Percentiles rank a stretch among this genome's conserved stretches.
Conservation (phyloP, 2,113 vertebrate genomes). For the Camelus bactrianus region DNA sequence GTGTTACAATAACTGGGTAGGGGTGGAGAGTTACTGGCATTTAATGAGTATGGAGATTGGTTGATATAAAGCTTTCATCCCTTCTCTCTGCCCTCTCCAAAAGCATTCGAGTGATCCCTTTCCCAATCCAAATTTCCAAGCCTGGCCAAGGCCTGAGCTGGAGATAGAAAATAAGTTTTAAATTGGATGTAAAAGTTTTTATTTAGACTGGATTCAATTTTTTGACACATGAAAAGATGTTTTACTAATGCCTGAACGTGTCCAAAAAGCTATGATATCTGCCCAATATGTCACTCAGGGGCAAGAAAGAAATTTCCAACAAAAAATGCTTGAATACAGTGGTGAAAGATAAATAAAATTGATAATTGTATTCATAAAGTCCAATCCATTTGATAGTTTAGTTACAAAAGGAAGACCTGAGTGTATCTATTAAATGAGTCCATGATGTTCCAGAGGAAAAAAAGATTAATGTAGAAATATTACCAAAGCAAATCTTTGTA, state of each 20-base stretch:
- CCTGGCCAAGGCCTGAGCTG: background rate
- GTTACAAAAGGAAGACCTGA: background rate
- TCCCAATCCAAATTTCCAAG: conserved; percentile 8
- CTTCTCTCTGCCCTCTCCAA: background rate
- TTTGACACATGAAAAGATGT: background rate
- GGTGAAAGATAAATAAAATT: conserved; percentile 5
- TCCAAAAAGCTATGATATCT: background rate
- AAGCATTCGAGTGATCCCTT: background rate
- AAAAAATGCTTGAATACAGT: background rate
- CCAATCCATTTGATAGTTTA: background rate
- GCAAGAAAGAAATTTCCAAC: background rate
- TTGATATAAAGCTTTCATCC: background rate
- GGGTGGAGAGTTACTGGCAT: background rate
- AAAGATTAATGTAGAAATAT: background rate
- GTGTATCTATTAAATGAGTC: background rate
- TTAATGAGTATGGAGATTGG: background rate
- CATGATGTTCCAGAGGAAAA: background rate
- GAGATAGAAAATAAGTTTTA: background rate
- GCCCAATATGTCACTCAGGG: background rate
- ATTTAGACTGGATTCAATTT: background rate
- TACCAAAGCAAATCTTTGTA: background rate
- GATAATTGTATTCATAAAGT: background rate
- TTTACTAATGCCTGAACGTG: background rate
- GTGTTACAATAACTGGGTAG: background rate
- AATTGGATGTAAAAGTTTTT: background rate